These are phyloP conservation scores for Caiman crocodilus DNA, from an alignment of 2,797 vertebrate genomes.

Conservation along the genomic window DNA sequence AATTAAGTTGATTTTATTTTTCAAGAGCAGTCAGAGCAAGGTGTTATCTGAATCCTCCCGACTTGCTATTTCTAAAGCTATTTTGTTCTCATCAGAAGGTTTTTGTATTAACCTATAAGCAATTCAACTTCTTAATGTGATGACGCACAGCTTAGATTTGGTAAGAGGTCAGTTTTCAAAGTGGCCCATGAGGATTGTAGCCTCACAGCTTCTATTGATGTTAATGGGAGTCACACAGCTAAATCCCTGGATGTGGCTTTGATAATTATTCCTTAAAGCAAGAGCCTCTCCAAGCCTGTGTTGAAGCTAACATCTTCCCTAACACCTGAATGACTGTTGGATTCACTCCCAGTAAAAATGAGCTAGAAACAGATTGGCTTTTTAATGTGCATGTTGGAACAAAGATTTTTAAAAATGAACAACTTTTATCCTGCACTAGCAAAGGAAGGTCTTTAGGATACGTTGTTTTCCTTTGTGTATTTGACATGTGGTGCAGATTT, in stretches of 20 bases:
- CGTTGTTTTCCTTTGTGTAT: slow-evolving; percentile 45
- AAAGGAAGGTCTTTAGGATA: slow-evolving; percentile 16
- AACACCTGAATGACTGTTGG: slow-evolving; percentile 70
- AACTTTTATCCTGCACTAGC: not conserved
- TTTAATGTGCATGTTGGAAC: slow-evolving; percentile 27
- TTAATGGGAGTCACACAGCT: slow-evolving; percentile 38
- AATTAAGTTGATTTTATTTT: not conserved
- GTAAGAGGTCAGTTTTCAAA: slow-evolving; percentile 45
- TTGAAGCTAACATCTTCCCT: slow-evolving; percentile 63
- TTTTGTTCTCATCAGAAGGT: slow-evolving; percentile 15
- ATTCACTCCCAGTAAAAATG: slow-evolving; percentile 57
- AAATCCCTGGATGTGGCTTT: slow-evolving; percentile 20
- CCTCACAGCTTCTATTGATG: slow-evolving; percentile 13
- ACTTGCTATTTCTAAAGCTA: slow-evolving; percentile 28
- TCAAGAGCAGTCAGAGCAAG: slow-evolving; percentile 7
- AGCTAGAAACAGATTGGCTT: slow-evolving; percentile 61
- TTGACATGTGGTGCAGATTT: not conserved
- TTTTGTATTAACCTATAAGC: slow-evolving; percentile 25
- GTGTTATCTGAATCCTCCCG: not conserved
- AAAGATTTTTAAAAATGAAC: not conserved
- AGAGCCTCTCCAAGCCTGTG: slow-evolving; percentile 24
- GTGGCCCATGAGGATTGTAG: not conserved
- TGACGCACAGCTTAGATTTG: slow-evolving; percentile 6
- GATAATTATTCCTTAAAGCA: slow-evolving; percentile 46
- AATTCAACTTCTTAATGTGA: slow-evolving; percentile 10